These are phyloP conservation scores for Diarsia brunnea DNA, from an alignment of 2,888 invertebrate species.

Conservation along the genomic window DNA sequence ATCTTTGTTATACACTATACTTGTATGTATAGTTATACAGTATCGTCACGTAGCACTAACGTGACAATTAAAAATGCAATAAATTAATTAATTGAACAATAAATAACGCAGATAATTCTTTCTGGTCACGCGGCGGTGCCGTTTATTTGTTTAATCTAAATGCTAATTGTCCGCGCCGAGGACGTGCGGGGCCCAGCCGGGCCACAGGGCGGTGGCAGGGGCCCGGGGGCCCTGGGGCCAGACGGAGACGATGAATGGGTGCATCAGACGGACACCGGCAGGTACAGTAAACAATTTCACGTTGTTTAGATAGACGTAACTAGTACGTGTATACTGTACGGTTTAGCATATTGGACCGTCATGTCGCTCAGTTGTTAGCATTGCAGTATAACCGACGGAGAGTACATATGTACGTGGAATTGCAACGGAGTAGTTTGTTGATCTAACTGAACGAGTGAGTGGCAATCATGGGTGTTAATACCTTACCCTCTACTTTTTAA, in stretches of 20 bases:
- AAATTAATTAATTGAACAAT: slow-evolving; percentile 81
- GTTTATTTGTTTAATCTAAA: slow-evolving; percentile 89
- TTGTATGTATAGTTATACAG: neutral
- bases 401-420: no score
- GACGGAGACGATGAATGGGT: slow-evolving; percentile 65
- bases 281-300: slow-evolving; percentile 63
- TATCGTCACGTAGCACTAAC: slow-evolving; percentile 32
- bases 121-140: slow-evolving; percentile 78
- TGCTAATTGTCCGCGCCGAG: slow-evolving; percentile 82
- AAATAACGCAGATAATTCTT: slow-evolving; percentile 81
- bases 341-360: slow-evolving; percentile 44
- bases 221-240: slow-evolving; percentile 28
- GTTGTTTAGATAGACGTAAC: slow-evolving; percentile 56
- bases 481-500: neutral
- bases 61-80: slow-evolving; percentile 73
- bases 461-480: slow-evolving; percentile 5
- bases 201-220: slow-evolving; percentile 32
- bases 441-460: slow-evolving; percentile 5
- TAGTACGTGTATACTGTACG: slow-evolving; percentile 31
- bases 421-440: slow-evolving; percentile 25
- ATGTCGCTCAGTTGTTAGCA: slow-evolving; percentile 27
- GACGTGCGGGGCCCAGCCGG: slow-evolving; percentile 56
- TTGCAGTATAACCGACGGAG: slow-evolving; percentile 4
- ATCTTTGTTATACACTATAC: neutral
- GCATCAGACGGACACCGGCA: slow-evolving; percentile 59